A percentile compares a stretch with the other conserved stretches of the same genome.
phyloP scores from a whole-genome alignment of 2,888 invertebrate genomes.

The Ornithoptera alexandrae region DNA sequence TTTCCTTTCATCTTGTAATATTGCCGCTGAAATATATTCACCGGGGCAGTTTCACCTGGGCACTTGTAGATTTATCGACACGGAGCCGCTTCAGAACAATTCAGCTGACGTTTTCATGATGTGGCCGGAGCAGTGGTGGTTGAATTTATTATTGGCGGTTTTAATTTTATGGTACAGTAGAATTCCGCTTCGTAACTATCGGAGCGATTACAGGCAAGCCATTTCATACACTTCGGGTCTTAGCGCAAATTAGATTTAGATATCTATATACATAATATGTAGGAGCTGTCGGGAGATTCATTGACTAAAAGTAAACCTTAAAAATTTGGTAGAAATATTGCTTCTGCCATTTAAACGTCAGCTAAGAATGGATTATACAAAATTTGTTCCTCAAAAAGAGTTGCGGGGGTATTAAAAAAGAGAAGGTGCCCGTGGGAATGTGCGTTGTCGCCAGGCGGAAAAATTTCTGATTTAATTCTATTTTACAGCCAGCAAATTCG shows the following conservation, averaged over 20 bases:
- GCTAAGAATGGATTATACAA: too few relatives aligned
- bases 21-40: neutral
- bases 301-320: too few relatives aligned
- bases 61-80: neutral
- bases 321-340: too few relatives aligned
- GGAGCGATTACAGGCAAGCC: neutral
- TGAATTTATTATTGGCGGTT: neutral
- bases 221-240: neutral
- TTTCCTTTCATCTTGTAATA: conserved; percentile 7
- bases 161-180: neutral
- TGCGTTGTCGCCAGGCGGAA: too few relatives aligned
- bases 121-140: neutral
- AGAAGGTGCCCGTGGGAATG: too few relatives aligned
- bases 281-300: too few relatives aligned
- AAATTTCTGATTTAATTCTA: too few relatives aligned
- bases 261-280: neutral
- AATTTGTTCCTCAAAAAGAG: too few relatives aligned
- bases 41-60: neutral
- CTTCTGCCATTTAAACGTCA: too few relatives aligned
- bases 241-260: neutral
- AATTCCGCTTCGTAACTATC: neutral
- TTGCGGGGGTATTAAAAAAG: too few relatives aligned
- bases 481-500: too few relatives aligned
- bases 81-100: neutral
- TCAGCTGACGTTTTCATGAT: conserved; percentile 1